phyloP scores from a whole-genome alignment of 2,797 vertebrate genomes.

The Pitangus sulphuratus region DNA sequence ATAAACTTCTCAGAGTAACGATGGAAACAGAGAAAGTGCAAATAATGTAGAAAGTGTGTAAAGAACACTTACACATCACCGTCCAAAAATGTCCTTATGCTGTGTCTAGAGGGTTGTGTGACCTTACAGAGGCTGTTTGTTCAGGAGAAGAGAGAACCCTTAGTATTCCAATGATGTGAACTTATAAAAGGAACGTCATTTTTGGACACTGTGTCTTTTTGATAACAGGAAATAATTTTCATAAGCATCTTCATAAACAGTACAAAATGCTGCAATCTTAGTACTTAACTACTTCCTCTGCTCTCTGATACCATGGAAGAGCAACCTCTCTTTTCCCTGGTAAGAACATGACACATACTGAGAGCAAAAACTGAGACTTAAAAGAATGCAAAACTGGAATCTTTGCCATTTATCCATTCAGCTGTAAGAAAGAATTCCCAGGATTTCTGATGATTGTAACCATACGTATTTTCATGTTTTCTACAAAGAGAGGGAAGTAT shows the following conservation, averaged over 20 bases:
- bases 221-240: neutral
- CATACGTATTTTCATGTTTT: neutral
- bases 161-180: neutral
- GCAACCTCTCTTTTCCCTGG: neutral
- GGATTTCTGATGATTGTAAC: neutral
- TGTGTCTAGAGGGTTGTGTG: neutral
- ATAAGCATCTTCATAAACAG: neutral
- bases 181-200: neutral
- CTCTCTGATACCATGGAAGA: neutral
- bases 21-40: neutral
- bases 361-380: neutral
- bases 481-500: neutral
- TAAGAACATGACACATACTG: neutral
- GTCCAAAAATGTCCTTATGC: neutral
- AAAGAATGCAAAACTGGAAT: neutral
- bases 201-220: neutral
- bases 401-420: neutral
- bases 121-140: conserved; percentile 11
- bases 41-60: neutral
- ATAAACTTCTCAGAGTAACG: neutral
- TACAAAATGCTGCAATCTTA: neutral
- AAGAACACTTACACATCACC: neutral
- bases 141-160: neutral
- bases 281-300: neutral
- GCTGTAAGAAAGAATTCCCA: neutral